A percentile compares a stretch with the other conserved stretches of the same genome.
These are phyloP conservation scores for Leptatherina wallacei DNA, from an alignment of 2,797 vertebrate genomes.

Conservation along the genomic window DNA sequence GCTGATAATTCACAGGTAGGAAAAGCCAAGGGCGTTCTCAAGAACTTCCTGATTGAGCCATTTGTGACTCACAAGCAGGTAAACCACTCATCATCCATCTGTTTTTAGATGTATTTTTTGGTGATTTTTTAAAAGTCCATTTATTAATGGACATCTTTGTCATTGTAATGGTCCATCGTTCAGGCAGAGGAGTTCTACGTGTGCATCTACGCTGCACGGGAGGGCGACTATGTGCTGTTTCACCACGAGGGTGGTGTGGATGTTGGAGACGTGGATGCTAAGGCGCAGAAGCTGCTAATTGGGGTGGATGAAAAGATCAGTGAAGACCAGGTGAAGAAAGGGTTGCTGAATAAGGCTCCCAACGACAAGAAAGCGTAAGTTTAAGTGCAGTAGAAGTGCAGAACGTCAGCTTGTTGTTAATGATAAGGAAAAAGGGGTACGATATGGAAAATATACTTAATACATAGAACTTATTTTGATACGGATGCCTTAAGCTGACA, in stretches of 20 bases:
- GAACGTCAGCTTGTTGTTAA: background rate
- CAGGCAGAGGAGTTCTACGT: conserved; percentile 98
- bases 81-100: background rate
- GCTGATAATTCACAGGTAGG: conserved; percentile 85
- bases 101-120: background rate
- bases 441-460: background rate
- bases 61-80: conserved; percentile 96
- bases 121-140: background rate
- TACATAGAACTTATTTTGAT: background rate
- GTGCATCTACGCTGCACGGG: conserved; percentile 92
- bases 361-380: conserved; percentile 89
- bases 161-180: background rate
- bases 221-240: conserved; percentile 93
- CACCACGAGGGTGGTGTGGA: conserved; percentile 95
- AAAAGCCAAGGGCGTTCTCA: conserved; percentile 92
- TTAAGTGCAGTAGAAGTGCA: conserved; percentile 22
- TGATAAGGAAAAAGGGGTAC: background rate
- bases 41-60: conserved; percentile 97
- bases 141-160: background rate
- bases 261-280: conserved; percentile 94
- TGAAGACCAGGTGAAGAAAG: conserved; percentile 82
- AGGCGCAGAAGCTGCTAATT: conserved; percentile 91
- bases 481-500: background rate
- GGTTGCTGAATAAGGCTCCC: conserved; percentile 85
- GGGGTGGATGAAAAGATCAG: conserved; percentile 90